Evolutionary conservation across 2,113 vertebrate genomes (phyloP), one percentile per base, ranked within the genome.

Genomic region (Oophaga pumilio): DNA sequence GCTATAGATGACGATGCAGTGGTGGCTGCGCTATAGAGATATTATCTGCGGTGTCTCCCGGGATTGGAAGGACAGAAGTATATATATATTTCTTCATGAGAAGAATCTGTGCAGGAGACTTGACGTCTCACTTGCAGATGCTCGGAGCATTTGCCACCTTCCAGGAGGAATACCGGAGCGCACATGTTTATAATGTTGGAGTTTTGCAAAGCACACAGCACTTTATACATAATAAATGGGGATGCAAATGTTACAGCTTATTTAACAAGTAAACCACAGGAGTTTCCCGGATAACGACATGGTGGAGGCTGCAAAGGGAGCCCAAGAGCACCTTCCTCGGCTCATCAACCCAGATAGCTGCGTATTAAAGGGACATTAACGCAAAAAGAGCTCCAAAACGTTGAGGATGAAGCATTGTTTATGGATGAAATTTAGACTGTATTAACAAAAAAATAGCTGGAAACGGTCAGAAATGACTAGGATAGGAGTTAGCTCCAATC

Each of bases 181-280:
- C 60, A 68, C 62, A 2, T 14, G 62, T 68, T 52, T 79, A 52
- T 53, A 56, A 79, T 79, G 52, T 57, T 57, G 1, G 24, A 26
- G 22, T 82, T 82, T 82, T 13, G 80, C 60, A 15, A 82, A 52
- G 68, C 60, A 68, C 80, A 66, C 33, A 68, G 20, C 62, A 24
- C 50, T 68, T 66, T 24, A n/a, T 82, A 24, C 62, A 82, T 82
- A 50, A 82, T 82, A 68, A 68, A 82, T 82, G 14, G 13, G 7
- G 22, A 43, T 50, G 33, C 8, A 22, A 43, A 68, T 68, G 33
- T 50, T 24, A 18, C 22, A 43, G 18, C 22, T n/a, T 68, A 82
- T 82, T 52, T 50, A 50, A 82, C 33, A n/a, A 4, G 22, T 6
- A 24, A n/a, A 68, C 43, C 22, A 66, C 50, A 82, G 15, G 15